Conservation (phyloP, 2,797 vertebrate genomes). For the Myotis myotis region DNA sequence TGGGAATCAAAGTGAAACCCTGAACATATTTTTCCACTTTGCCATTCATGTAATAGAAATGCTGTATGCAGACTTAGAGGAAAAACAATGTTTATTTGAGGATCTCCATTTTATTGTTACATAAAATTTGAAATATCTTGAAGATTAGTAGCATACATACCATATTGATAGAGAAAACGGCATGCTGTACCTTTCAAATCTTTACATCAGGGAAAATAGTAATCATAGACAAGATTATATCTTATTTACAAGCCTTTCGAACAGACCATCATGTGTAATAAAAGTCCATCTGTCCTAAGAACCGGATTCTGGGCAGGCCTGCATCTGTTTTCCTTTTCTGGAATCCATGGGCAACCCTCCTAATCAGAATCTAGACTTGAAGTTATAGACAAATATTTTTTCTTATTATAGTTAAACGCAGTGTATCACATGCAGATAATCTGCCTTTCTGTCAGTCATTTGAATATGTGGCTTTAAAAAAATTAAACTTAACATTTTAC, state of each 20-base stretch:
- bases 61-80: conserved; percentile 45
- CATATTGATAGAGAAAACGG: background rate
- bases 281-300: conserved; percentile 40
- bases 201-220: conserved; percentile 55
- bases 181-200: conserved; percentile 55
- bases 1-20: conserved; percentile 59
- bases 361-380: background rate
- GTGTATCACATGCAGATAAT: background rate
- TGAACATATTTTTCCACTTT: conserved; percentile 73
- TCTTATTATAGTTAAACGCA: background rate
- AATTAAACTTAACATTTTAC: background rate
- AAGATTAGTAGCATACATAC: conserved; percentile 30
- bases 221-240: conserved; percentile 37
- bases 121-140: conserved; percentile 62
- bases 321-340: conserved; percentile 32
- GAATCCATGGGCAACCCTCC: background rate
- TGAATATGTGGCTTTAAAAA: background rate
- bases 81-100: conserved; percentile 69
- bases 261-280: conserved; percentile 48
- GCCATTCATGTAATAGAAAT: conserved; percentile 64
- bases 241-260: conserved; percentile 71
- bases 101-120: conserved; percentile 64
- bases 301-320: background rate
- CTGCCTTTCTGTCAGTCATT: background rate
- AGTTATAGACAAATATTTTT: background rate